Conservation (phyloP, 2,797 vertebrate genomes). For the Allobates femoralis region DNA sequence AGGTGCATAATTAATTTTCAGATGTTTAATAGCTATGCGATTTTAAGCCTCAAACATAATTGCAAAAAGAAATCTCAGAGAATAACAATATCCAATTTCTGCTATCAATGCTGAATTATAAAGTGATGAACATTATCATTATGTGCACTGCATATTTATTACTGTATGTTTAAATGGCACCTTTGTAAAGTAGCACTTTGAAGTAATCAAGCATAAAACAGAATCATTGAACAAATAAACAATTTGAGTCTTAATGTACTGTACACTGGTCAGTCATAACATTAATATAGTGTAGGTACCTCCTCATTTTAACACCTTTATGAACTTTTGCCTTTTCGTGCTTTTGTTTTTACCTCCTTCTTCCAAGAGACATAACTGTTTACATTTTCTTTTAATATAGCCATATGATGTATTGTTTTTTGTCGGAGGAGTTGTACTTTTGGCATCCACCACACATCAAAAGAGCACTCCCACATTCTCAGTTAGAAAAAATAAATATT, state of each 20-base stretch:
- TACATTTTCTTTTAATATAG: no score
- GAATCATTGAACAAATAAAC: neutral
- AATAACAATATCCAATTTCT: constrained; percentile 41
- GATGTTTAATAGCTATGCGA: constrained; percentile 44
- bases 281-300: no score
- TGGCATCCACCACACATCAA: no score
- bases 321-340: no score
- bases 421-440: no score
- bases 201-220: neutral
- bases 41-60: constrained; percentile 27
- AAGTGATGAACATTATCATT: constrained; percentile 14
- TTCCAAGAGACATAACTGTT: no score
- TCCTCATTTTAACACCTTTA: no score
- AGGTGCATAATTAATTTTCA: constrained; percentile 51
- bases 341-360: no score
- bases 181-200: neutral
- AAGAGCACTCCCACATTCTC: no score
- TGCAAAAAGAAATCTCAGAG: constrained; percentile 19
- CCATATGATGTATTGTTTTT: no score
- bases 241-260: neutral
- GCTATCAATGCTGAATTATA: constrained; percentile 15
- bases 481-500: no score
- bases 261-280: no score
- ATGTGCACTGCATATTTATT: constrained; percentile 31
- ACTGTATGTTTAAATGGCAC: neutral